These are phyloP conservation scores for Poecilia velifera DNA, from an alignment of 2,797 vertebrate genomes.

Conservation along the genomic window DNA sequence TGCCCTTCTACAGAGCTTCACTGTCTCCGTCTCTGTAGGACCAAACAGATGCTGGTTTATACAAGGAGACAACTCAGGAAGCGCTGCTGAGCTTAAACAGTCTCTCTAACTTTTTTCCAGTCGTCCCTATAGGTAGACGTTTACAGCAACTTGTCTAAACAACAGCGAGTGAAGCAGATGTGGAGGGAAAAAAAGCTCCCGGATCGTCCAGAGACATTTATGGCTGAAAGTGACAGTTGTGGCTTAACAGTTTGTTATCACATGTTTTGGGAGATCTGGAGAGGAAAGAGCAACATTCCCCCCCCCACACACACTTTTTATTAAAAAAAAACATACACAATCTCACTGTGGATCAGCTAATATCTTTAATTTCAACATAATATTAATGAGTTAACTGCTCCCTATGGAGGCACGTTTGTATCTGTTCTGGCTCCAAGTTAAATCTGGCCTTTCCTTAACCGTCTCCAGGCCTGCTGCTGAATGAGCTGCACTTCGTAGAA, in stretches of 20 bases:
- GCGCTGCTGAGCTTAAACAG: constrained; percentile 57
- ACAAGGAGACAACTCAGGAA: constrained; percentile 64
- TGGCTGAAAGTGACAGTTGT: constrained; percentile 63
- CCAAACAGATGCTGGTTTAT: constrained; percentile 58
- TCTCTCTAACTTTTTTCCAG: constrained; percentile 45
- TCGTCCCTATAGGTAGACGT: constrained; percentile 59
- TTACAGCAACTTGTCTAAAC: constrained; percentile 77
- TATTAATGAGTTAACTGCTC: constrained; percentile 7
- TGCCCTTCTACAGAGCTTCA: constrained; percentile 37
- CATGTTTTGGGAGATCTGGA: background rate
- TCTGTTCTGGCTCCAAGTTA: constrained; percentile 20
- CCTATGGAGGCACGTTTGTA: constrained; percentile 33
- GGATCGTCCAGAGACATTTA: constrained; percentile 58
- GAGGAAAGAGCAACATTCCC: background rate
- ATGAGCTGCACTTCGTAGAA: constrained; percentile 18
- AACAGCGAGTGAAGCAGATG: constrained; percentile 63
- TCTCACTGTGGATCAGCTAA: constrained; percentile 9
- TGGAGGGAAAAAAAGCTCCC: constrained; percentile 32
- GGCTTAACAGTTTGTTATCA: constrained; percentile 35
- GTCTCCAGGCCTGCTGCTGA: constrained; percentile 16
- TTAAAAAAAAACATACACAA: constrained; percentile 3
- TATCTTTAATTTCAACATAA: constrained; percentile 19
- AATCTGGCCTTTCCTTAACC: constrained; percentile 37
- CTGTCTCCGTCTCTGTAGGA: constrained; percentile 43
- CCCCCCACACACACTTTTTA: background rate